Evolutionary conservation across 2,888 invertebrate species (phyloP).

Genomic region (Exocentrus adspersus): DNA sequence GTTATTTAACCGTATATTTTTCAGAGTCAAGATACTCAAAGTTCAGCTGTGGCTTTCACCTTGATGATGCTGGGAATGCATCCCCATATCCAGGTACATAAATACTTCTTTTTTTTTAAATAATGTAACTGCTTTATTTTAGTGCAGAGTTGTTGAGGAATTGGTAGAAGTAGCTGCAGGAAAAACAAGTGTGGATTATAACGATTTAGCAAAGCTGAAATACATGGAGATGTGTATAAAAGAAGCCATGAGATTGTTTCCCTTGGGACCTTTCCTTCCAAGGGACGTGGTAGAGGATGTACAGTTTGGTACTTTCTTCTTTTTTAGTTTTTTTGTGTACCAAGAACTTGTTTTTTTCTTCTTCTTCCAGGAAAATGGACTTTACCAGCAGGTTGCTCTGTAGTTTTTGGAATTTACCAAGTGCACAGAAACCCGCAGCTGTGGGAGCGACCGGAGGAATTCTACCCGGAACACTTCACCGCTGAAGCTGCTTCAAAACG

Average conservation of each 20-base stretch:
- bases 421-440: slow-evolving; percentile 44
- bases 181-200: slow-evolving; percentile 14
- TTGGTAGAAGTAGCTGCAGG: slow-evolving; percentile 23
- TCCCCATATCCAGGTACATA: slow-evolving; percentile 40
- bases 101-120: not conserved
- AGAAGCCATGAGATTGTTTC: slow-evolving; percentile 44
- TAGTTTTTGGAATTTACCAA: slow-evolving; percentile 39
- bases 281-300: slow-evolving; percentile 40
- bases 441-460: slow-evolving; percentile 49
- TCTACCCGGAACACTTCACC: slow-evolving; percentile 51
- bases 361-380: slow-evolving; percentile 33
- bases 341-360: too few species aligned
- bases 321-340: not conserved
- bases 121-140: slow-evolving; percentile 10
- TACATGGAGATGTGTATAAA: slow-evolving; percentile 49
- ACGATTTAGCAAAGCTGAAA: slow-evolving; percentile 38
- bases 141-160: slow-evolving; percentile 32
- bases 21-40: slow-evolving; percentile 46
- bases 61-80: slow-evolving; percentile 45
- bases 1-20: too few species aligned
- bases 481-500: slow-evolving; percentile 39
- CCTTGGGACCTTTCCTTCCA: slow-evolving; percentile 43
- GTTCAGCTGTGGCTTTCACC: slow-evolving; percentile 30
- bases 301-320: slow-evolving; percentile 27
- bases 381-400: slow-evolving; percentile 38